Evolutionary conservation across 1,140 invertebrate genomes (phyloP).

Genomic region (Danaus plexippus): DNA sequence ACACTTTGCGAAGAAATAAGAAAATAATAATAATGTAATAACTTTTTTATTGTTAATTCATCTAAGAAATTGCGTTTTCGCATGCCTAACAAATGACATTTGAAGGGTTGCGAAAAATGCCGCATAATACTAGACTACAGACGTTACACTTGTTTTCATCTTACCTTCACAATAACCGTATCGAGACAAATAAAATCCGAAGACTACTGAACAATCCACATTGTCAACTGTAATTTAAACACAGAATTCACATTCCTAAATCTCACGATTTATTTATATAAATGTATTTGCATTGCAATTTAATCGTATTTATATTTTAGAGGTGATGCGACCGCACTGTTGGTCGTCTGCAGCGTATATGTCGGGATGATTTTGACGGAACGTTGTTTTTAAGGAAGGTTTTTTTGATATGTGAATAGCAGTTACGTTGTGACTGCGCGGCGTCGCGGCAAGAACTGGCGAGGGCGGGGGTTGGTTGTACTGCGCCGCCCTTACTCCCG

Average conservation of each 20-base stretch:
- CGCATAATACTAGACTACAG: constrained; percentile 4
- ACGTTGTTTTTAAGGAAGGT: constrained; percentile 40
- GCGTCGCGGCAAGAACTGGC: constrained; percentile 44
- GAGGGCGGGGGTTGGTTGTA: constrained; percentile 36
- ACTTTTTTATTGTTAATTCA: too few relatives aligned
- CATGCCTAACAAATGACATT: not conserved
- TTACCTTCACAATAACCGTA: constrained; percentile 20
- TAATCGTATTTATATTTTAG: constrained; percentile 5
- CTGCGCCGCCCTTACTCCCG: constrained; percentile 45
- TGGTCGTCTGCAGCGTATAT: constrained; percentile 18
- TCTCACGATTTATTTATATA: constrained; percentile 32
- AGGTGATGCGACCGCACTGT: constrained; percentile 12
- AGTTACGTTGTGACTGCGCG: constrained; percentile 37
- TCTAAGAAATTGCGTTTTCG: too few relatives aligned
- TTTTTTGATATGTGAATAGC: constrained; percentile 31
- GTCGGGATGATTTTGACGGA: constrained; percentile 31
- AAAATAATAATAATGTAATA: too few relatives aligned
- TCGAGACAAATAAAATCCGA: constrained; percentile 11
- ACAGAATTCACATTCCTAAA: constrained; percentile 29
- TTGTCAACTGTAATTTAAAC: constrained; percentile 19
- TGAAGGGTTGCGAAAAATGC: constrained; percentile 5
- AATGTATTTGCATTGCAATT: constrained; percentile 39
- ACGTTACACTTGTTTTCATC: constrained; percentile 8
- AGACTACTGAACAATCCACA: constrained; percentile 22
- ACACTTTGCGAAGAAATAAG: too few relatives aligned